Evolutionary conservation across 2,888 invertebrate genomes (phyloP), one percentile per base, ranked within the genome.

Genomic region (Masnerella sp.): DNA sequence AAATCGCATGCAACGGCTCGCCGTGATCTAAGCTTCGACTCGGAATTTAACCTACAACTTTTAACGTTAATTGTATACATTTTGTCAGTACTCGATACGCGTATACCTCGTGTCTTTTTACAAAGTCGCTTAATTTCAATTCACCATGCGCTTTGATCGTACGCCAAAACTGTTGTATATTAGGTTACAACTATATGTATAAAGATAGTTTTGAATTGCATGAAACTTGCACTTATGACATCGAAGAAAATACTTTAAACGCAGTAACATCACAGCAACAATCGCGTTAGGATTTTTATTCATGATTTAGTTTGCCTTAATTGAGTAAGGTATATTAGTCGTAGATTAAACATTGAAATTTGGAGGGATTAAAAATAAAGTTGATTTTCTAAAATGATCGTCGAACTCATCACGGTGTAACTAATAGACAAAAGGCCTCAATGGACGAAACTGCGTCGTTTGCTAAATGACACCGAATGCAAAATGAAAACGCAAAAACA

Each of bases 171-270:
- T 40, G 40, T 17, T 8, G 28, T 14, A 30, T 43, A 9, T 62
- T 52, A 51, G 18, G 17, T 43, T 36, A 54, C 28, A 40, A 5
- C 25, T 52, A 17, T 40, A 42, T 25, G 15, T 56, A 42, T 20
- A 40, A 40, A 43, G 58, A 20, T 40, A 20, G 5, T 43, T 59
- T 52, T 32, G 22, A 36, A 54, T 69, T 62, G 69, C 69, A 69
- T 69, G 69, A 62, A 69, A 69, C 54, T 69, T 69, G 69, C 61
- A 69, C 47, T 51, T 52, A n/a, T 32, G 52, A 47, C 59, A 61
- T 36, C 42, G 61, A 40, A 47, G 58, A 61, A 69, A 61, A 62
- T 61, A 69, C 54, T 62, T 61, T 69, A 20, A 61, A 69, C 69
- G 61, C 61, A 47, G 49, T 70, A 64, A 70, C 64, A 70, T 62